These are phyloP conservation scores for Aulostomus chinensis DNA, from an alignment of 2,797 vertebrate genomes.

Conservation along the genomic window DNA sequence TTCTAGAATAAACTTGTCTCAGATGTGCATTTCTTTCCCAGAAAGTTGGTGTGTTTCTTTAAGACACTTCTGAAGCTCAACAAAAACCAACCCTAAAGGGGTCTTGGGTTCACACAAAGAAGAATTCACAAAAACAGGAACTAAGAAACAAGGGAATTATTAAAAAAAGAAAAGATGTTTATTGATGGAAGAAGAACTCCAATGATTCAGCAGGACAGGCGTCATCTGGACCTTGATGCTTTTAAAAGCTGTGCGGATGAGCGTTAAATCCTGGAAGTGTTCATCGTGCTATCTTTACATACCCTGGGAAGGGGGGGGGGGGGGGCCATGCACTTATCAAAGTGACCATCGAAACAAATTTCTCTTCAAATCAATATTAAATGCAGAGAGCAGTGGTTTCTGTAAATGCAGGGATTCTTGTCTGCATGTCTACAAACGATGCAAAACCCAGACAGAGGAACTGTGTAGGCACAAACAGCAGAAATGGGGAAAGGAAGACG, in stretches of 20 bases:
- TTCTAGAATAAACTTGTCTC: too few species aligned
- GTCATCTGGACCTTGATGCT: constrained; percentile 33
- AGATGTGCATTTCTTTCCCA: too few species aligned
- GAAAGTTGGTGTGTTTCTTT: too few species aligned
- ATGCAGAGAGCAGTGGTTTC: constrained; percentile 9
- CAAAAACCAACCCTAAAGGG: too few species aligned
- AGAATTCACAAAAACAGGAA: too few species aligned
- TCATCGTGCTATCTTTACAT: constrained; percentile 17
- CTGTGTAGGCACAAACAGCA: constrained; percentile 41
- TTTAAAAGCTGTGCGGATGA: constrained; percentile 42
- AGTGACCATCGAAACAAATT: constrained; percentile 2
- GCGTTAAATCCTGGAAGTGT: constrained; percentile 35
- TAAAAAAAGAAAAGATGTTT: constrained; percentile 47
- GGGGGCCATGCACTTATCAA: constrained; percentile 20
- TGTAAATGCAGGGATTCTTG: too few species aligned
- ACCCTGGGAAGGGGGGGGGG: constrained; percentile 2
- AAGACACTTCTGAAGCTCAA: too few species aligned
- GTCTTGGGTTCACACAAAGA: too few species aligned
- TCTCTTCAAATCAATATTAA: background rate
- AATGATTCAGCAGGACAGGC: constrained; percentile 33
- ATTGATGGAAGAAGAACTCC: constrained; percentile 51
- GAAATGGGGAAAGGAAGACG: constrained; percentile 17
- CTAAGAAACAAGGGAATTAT: background rate
- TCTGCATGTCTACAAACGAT: too few species aligned
- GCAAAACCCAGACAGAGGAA: constrained; percentile 2